Conservation (phyloP, 2,888 invertebrate species). For the Tenthredo distinguenda region DNA sequence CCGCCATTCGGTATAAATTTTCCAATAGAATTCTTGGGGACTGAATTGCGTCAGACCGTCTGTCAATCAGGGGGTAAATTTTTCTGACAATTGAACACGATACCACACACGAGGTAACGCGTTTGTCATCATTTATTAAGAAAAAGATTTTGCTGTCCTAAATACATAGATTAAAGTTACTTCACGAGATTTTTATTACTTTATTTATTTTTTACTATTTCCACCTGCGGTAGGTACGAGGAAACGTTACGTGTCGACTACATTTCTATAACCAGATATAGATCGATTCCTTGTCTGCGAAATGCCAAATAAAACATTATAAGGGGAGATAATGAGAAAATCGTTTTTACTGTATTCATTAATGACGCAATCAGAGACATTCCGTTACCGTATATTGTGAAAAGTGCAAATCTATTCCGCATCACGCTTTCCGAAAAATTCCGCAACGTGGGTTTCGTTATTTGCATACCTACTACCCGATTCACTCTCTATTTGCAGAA, state of each 20-base stretch:
- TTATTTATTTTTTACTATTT: background rate
- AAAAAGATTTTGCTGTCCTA: background rate
- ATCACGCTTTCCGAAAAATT: too few species aligned
- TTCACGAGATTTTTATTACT: background rate
- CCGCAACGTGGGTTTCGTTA: background rate
- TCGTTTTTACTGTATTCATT: background rate
- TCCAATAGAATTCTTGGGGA: background rate
- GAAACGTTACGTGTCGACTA: background rate
- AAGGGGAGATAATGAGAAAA: background rate
- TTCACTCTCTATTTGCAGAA: background rate
- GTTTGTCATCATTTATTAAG: background rate
- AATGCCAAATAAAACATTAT: background rate
- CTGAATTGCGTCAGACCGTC: background rate
- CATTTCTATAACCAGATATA: background rate
- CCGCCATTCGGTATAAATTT: background rate
- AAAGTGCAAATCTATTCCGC: background rate
- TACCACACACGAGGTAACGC: background rate
- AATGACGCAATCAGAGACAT: background rate
- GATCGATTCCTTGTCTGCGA: background rate
- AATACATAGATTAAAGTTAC: background rate
- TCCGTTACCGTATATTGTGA: background rate
- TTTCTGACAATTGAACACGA: conserved; percentile 1
- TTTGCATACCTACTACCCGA: background rate
- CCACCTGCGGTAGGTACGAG: background rate
- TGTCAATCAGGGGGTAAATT: background rate